phyloP scores from a whole-genome alignment of 2,888 invertebrate species.

The Erebia palarica region DNA sequence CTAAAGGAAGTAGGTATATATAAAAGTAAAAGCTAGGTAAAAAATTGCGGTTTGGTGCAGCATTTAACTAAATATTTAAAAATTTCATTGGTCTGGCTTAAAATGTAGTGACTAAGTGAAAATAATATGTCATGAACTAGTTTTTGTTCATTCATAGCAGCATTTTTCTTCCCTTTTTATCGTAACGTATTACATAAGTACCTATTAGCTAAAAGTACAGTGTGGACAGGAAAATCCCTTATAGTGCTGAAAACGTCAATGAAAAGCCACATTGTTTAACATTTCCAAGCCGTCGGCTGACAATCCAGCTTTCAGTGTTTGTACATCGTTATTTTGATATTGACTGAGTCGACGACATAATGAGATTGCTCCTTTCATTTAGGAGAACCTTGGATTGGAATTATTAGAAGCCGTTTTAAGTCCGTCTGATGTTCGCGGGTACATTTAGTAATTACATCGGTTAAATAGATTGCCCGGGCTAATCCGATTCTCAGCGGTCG shows the following conservation, averaged over 20 bases:
- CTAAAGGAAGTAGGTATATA: no score
- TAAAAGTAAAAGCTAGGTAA: no score
- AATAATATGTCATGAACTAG: no score
- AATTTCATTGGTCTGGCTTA: no score
- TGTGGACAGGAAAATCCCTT: no score
- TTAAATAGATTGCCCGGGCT: slow-evolving; percentile 63
- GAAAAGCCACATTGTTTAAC: slow-evolving; percentile 3
- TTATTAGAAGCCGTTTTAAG: slow-evolving; percentile 35
- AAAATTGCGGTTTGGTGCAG: no score
- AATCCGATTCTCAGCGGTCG: slow-evolving; percentile 48
- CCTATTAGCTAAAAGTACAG: not conserved
- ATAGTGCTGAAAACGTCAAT: not conserved
- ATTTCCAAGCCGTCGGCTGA: not conserved
- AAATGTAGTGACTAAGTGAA: no score
- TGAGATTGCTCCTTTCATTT: slow-evolving; percentile 12
- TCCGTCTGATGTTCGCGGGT: slow-evolving; percentile 51
- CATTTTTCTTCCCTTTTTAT: no score
- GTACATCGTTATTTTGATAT: slow-evolving; percentile 12
- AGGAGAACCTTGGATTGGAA: not conserved
- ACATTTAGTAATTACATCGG: slow-evolving; percentile 65
- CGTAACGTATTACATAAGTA: no score
- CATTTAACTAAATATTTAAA: no score
- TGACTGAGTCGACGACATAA: slow-evolving; percentile 10
- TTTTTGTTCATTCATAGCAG: no score
- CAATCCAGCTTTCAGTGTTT: slow-evolving; percentile 12